Percentiles rank a stretch among this genome's conserved stretches.
These are phyloP conservation scores for Parauchenoglanis punctatus DNA, from an alignment of 2,797 vertebrate genomes.

Conservation along the genomic window DNA sequence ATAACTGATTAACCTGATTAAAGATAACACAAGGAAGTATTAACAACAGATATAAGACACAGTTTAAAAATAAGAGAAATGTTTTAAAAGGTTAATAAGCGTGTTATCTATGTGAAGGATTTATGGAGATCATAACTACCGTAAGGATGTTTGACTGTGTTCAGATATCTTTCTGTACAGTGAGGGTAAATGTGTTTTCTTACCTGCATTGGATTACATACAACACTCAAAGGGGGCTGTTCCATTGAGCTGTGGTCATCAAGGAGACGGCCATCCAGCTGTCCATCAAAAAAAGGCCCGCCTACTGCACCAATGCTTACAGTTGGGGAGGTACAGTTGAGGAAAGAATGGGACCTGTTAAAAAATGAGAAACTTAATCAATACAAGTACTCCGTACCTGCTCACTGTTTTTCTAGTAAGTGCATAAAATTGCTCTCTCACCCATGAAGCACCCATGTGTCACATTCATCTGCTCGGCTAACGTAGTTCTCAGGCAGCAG, in stretches of 20 bases:
- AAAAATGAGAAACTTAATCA: constrained; percentile 33
- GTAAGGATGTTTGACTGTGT: background rate
- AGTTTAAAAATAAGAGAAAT: background rate
- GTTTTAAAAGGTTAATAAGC: background rate
- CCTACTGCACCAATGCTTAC: constrained; percentile 65
- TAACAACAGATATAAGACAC: background rate
- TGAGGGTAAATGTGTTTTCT: background rate
- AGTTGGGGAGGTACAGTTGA: constrained; percentile 77
- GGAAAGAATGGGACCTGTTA: constrained; percentile 88
- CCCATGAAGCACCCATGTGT: constrained; percentile 97
- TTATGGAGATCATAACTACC: background rate
- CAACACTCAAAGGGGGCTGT: constrained; percentile 75
- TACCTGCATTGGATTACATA: constrained; percentile 93
- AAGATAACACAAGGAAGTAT: background rate
- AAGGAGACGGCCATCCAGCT: constrained; percentile 80
- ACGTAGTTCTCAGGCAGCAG: constrained; percentile 97
- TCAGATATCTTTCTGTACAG: background rate
- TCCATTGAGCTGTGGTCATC: constrained; percentile 84
- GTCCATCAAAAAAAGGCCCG: constrained; percentile 77
- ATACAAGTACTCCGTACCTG: background rate
- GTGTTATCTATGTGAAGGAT: background rate
- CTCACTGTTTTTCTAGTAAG: background rate
- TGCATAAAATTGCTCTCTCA: constrained; percentile 63
- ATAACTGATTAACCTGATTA: background rate
- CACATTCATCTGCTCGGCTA: constrained; percentile 90